phyloP scores from a whole-genome alignment of 2,888 invertebrate genomes.

The Drosophila maculinotata region DNA sequence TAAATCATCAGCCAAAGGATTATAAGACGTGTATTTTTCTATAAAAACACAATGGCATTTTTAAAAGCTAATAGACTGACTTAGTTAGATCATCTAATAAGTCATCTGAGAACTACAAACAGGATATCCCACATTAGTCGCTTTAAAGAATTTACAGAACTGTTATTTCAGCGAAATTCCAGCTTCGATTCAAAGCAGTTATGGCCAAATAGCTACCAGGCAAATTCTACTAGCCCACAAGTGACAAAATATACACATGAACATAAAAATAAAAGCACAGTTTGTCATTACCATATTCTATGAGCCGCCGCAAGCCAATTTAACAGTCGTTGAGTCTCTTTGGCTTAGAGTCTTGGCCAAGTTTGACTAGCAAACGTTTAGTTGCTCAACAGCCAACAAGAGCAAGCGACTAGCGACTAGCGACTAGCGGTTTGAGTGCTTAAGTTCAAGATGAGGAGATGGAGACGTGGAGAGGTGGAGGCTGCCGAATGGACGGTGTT shows the following conservation, averaged over 20 bases:
- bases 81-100: background rate
- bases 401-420: slow-evolving; percentile 31
- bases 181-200: slow-evolving; percentile 6
- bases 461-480: slow-evolving; percentile 19
- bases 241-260: slow-evolving; percentile 72
- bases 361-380: slow-evolving; percentile 68
- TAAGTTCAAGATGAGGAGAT: slow-evolving; percentile 2
- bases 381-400: slow-evolving; percentile 56
- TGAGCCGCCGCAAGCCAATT: slow-evolving; percentile 32
- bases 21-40: too few relatives aligned
- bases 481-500: slow-evolving; percentile 65
- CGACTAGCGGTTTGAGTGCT: slow-evolving; percentile 17
- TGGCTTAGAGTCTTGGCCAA: slow-evolving; percentile 57
- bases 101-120: slow-evolving; percentile 4
- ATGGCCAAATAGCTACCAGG: slow-evolving; percentile 29
- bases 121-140: slow-evolving; percentile 33
- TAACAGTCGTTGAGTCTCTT: slow-evolving; percentile 33
- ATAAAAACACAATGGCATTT: too few relatives aligned
- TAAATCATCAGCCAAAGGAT: background rate
- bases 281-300: slow-evolving; percentile 68
- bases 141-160: slow-evolving; percentile 8
- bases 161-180: slow-evolving; percentile 33
- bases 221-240: slow-evolving; percentile 58
- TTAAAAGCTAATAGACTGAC: too few relatives aligned
- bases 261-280: slow-evolving; percentile 70